Evolutionary conservation across 37 sponge, comb jelly and placozoan species (phyloP).

Genomic region (Hormiphora californensis): DNA sequence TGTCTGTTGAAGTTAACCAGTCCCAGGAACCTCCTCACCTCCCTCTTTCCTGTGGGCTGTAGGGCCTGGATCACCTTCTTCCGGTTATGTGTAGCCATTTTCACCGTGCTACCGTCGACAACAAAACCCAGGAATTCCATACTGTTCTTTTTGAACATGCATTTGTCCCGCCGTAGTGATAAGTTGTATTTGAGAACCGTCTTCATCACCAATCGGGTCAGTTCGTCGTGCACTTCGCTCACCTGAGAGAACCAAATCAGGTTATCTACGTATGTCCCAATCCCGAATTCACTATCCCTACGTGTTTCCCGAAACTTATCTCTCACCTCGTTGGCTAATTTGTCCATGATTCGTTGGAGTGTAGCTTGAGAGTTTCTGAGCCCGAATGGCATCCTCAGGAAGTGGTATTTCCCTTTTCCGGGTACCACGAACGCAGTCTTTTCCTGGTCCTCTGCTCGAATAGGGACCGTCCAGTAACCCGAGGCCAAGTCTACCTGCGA

Average conservation of each 20-base stretch:
- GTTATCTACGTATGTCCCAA: slow-evolving; percentile 56
- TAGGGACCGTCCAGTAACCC: slow-evolving; percentile 58
- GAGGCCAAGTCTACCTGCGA: slow-evolving; percentile 54
- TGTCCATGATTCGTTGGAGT: slow-evolving; percentile 58
- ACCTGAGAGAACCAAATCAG: slow-evolving; percentile 2
- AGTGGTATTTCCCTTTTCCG: slow-evolving; percentile 57
- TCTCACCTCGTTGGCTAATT: neutral
- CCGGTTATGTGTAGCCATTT: neutral
- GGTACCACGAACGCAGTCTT: slow-evolving; percentile 58
- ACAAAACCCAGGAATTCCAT: slow-evolving; percentile 9
- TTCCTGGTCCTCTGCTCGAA: slow-evolving; percentile 44
- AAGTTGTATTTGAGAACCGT: slow-evolving; percentile 24
- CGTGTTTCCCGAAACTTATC: too few relatives aligned
- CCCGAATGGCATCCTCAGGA: slow-evolving; percentile 51
- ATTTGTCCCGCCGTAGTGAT: slow-evolving; percentile 55
- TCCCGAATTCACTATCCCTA: neutral
- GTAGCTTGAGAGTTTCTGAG: slow-evolving; percentile 56
- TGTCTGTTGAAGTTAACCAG: neutral
- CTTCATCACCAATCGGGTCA: slow-evolving; percentile 32
- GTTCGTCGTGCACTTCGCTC: slow-evolving; percentile 43
- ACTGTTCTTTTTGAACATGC: neutral
- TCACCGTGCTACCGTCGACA: neutral
- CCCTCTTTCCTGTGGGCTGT: neutral
- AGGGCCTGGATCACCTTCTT: neutral
- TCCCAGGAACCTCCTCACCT: slow-evolving; percentile 38